phyloP scores from a whole-genome alignment of 2,797 vertebrate genomes.

The Megalops cyprinoides region DNA sequence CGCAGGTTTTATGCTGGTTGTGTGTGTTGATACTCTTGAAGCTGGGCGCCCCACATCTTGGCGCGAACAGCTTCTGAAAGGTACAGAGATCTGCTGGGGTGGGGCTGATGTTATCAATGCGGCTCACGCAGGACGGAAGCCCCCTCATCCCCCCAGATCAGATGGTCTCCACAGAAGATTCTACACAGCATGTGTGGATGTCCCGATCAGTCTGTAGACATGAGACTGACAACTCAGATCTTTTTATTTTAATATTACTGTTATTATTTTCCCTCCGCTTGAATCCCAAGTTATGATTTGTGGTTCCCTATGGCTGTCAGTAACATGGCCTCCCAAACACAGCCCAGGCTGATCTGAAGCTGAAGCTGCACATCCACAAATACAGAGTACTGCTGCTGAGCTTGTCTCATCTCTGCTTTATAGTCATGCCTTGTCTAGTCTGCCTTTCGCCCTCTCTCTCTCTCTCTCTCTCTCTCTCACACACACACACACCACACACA shows the following conservation, averaged over 20 bases:
- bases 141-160: too few relatives aligned
- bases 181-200: too few relatives aligned
- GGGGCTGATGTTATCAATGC: too few relatives aligned
- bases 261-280: too few relatives aligned
- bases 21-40: constrained; percentile 8
- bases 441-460: neutral
- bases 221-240: too few relatives aligned
- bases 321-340: neutral
- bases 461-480: neutral
- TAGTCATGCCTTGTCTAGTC: neutral
- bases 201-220: too few relatives aligned
- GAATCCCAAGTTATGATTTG: too few relatives aligned
- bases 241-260: too few relatives aligned
- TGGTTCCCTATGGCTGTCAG: too few relatives aligned
- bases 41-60: neutral
- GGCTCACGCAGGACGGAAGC: too few relatives aligned
- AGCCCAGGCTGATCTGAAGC: constrained; percentile 15
- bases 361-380: constrained; percentile 26
- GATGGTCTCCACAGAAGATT: too few relatives aligned
- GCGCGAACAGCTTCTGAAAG: neutral
- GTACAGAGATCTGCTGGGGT: neutral
- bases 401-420: neutral
- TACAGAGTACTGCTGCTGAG: neutral
- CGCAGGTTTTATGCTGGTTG: neutral
- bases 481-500: too few relatives aligned